Conservation (phyloP, 2,113 vertebrate species). For the Catagonus wagneri region DNA sequence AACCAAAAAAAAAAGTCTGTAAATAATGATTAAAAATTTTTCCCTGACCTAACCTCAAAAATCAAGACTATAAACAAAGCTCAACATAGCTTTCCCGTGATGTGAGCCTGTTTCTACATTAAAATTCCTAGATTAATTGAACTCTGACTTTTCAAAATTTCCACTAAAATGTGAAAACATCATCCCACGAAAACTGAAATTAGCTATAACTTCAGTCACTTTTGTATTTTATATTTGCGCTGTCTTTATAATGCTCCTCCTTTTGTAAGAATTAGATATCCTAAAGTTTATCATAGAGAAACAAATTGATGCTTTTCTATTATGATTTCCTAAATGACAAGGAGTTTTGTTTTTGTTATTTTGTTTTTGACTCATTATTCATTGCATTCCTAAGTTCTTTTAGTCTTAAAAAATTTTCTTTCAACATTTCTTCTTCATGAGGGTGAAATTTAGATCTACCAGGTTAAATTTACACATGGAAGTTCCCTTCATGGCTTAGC, state of each 20-base stretch:
- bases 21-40: background rate
- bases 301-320: background rate
- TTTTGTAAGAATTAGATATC: background rate
- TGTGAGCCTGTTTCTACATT: background rate
- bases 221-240: background rate
- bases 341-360: background rate
- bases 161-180: background rate
- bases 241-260: background rate
- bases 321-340: background rate
- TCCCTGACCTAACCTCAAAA: background rate
- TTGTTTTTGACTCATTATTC: background rate
- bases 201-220: background rate
- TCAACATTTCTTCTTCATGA: background rate
- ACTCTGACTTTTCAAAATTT: background rate
- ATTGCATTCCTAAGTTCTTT: background rate
- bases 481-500: no score
- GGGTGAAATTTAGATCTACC: background rate
- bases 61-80: background rate
- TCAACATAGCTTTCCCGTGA: background rate
- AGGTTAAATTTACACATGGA: background rate
- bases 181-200: background rate
- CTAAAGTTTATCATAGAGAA: background rate
- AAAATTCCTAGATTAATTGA: background rate
- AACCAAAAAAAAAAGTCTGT: background rate
- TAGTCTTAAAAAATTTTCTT: background rate